Evolutionary conservation across 2,113 vertebrate genomes (phyloP).

Genomic region (Probosciger aterrimus): DNA sequence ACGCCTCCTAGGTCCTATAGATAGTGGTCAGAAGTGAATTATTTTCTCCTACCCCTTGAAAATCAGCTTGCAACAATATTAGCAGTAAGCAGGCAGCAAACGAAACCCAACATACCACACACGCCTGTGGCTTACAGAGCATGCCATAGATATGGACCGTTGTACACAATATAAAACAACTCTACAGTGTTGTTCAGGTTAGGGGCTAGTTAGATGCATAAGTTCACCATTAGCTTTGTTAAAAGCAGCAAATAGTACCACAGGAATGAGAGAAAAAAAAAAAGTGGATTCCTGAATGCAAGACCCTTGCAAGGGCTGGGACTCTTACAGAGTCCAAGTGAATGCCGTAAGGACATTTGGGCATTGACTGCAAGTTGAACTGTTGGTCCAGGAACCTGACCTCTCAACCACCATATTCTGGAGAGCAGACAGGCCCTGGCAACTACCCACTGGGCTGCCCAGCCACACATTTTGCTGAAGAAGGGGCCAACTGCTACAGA

Average conservation of each 20-base stretch:
- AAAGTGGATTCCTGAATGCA: background rate
- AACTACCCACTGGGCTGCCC: background rate
- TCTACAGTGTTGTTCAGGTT: background rate
- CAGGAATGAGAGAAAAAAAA: background rate
- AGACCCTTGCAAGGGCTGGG: background rate
- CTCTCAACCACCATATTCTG: background rate
- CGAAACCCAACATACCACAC: background rate
- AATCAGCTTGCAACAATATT: background rate
- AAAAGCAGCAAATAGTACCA: background rate
- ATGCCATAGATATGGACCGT: background rate
- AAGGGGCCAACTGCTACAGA: background rate
- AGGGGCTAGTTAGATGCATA: background rate
- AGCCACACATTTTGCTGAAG: background rate
- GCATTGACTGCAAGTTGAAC: background rate
- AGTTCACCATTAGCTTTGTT: background rate
- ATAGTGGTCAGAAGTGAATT: background rate
- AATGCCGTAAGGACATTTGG: background rate
- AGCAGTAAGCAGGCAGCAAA: constrained; percentile 7
- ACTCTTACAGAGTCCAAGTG: background rate
- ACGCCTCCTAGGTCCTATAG: background rate
- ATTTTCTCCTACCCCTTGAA: background rate
- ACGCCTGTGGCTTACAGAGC: background rate
- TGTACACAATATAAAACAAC: background rate
- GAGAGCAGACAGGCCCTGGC: background rate
- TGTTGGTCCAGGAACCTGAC: background rate